These are phyloP conservation scores for Eucera pruinosa DNA, from an alignment of 2,888 invertebrate species.

Conservation along the genomic window DNA sequence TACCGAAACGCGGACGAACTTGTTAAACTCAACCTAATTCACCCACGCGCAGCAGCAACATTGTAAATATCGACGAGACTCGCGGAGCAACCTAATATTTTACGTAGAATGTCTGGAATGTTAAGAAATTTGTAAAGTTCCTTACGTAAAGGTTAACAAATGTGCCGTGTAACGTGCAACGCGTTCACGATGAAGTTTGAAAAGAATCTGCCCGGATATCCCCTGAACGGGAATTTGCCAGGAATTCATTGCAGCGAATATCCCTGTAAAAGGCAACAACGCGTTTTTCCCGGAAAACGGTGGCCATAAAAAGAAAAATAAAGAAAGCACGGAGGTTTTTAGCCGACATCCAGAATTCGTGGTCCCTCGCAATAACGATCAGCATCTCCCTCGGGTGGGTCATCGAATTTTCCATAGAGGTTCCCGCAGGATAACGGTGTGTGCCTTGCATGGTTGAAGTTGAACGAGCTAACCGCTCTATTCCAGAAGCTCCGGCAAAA, in stretches of 20 bases:
- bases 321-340: slow-evolving; percentile 14
- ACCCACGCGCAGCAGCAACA: no score
- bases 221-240: not conserved
- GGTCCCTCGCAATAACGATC: slow-evolving; percentile 53
- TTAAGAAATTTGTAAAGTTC: not conserved
- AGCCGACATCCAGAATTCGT: slow-evolving; percentile 27
- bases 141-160: not conserved
- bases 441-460: slow-evolving; percentile 50
- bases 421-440: slow-evolving; percentile 52
- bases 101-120: not conserved
- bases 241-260: not conserved
- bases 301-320: not conserved
- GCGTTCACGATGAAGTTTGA: not conserved
- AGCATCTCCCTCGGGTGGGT: slow-evolving; percentile 40
- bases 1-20: no score
- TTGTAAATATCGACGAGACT: no score
- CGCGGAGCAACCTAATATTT: no score
- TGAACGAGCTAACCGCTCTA: slow-evolving; percentile 56
- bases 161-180: not conserved
- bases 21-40: no score
- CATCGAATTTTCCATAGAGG: slow-evolving; percentile 63
- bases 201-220: not conserved
- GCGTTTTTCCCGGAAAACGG: not conserved
- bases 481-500: slow-evolving; percentile 47
- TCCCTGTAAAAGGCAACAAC: slow-evolving; percentile 1